These are phyloP conservation scores for Camptogramma bilineatum DNA, from an alignment of 2,888 invertebrate genomes.

Conservation along the genomic window DNA sequence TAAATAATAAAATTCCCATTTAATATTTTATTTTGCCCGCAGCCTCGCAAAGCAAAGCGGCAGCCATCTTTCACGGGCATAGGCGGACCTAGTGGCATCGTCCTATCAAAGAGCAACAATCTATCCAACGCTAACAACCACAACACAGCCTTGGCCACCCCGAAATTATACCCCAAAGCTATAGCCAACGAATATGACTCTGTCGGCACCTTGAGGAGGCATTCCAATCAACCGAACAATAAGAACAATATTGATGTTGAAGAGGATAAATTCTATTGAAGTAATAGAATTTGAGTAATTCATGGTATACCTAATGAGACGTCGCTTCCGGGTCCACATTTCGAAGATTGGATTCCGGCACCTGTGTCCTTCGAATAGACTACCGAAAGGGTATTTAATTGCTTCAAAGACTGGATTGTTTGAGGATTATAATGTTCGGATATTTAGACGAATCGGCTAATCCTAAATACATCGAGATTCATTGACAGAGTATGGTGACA, in stretches of 20 bases:
- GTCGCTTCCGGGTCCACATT: neutral
- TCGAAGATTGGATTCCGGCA: neutral
- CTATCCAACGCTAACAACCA: constrained; percentile 87
- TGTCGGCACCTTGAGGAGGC: constrained; percentile 90
- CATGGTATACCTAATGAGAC: neutral
- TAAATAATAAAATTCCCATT: neutral
- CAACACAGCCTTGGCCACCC: constrained; percentile 84
- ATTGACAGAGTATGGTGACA: too few species aligned
- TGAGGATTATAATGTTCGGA: too few species aligned
- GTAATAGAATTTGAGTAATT: neutral
- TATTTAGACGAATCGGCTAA: too few species aligned
- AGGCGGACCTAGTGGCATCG: constrained; percentile 78
- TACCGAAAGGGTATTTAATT: too few species aligned
- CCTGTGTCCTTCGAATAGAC: neutral
- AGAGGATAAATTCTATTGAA: constrained; percentile 88
- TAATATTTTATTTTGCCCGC: constrained; percentile 34
- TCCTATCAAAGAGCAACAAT: constrained; percentile 85
- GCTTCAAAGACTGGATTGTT: too few species aligned
- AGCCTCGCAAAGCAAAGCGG: constrained; percentile 86
- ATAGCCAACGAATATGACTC: constrained; percentile 91
- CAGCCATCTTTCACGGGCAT: constrained; percentile 89
- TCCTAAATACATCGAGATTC: too few species aligned
- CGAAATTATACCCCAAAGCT: constrained; percentile 89
- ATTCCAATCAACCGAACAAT: constrained; percentile 90
- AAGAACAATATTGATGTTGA: constrained; percentile 87